phyloP scores from a whole-genome alignment of 2,113 vertebrate genomes.

The Neodontobutis hainanensis region DNA sequence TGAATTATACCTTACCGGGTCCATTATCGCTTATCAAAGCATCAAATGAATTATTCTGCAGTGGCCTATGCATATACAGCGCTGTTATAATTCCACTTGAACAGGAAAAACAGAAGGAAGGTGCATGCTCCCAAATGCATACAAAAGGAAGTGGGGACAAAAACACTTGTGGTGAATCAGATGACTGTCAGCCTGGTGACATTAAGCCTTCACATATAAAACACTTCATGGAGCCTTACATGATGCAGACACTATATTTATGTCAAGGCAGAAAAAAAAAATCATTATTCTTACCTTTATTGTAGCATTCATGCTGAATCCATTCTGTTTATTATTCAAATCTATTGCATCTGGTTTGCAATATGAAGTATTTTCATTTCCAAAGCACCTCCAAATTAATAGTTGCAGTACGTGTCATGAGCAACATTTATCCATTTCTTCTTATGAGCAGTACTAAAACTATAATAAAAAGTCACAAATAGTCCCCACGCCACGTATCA shows the following conservation, averaged over 20 bases:
- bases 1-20: conserved; percentile 61
- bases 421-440: too few relatives aligned
- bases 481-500: too few relatives aligned
- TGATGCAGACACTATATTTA: conserved; percentile 31
- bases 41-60: conserved; percentile 58
- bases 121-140: conserved; percentile 10
- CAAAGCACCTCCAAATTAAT: not conserved
- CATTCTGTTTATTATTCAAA: not conserved
- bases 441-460: too few relatives aligned
- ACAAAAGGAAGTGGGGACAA: conserved; percentile 20
- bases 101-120: conserved; percentile 33
- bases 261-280: not conserved
- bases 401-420: not conserved
- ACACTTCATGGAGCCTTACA: conserved; percentile 42
- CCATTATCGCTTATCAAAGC: conserved; percentile 68
- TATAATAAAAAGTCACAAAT: too few relatives aligned
- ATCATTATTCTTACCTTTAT: conserved; percentile 4
- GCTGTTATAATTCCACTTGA: conserved; percentile 32
- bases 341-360: not conserved
- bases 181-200: conserved; percentile 28
- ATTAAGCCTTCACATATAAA: conserved; percentile 20
- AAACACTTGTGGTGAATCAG: conserved; percentile 42
- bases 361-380: not conserved
- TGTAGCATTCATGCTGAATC: not conserved
- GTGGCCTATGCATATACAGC: conserved; percentile 1